These are phyloP conservation scores for Archips crataeganus DNA, from an alignment of 2,888 invertebrate genomes.

Conservation along the genomic window DNA sequence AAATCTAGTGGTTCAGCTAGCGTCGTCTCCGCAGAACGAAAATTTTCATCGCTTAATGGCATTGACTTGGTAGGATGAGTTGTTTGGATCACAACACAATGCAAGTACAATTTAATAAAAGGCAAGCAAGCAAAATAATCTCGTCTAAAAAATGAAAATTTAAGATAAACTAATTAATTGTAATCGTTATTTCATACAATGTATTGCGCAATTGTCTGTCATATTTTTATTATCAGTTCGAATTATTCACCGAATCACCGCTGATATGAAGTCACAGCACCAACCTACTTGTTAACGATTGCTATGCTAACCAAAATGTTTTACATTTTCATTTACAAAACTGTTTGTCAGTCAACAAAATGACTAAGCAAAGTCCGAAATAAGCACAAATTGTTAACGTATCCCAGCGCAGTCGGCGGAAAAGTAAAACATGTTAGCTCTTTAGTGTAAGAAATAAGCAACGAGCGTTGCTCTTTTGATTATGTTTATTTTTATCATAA, in stretches of 20 bases:
- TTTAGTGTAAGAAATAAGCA: constrained; percentile 30
- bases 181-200: no score
- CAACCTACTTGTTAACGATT: constrained; percentile 13
- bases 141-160: no score
- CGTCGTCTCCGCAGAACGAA: no score
- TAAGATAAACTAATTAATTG: no score
- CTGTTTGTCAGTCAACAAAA: constrained; percentile 34
- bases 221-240: background rate
- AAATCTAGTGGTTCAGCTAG: no score
- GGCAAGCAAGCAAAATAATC: no score
- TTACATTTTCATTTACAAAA: constrained; percentile 16
- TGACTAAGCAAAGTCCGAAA: constrained; percentile 37
- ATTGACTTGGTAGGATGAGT: no score
- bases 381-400: constrained; percentile 40
- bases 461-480: constrained; percentile 8
- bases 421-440: constrained; percentile 32
- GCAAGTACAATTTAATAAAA: background rate
- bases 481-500: background rate
- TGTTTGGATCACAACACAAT: no score
- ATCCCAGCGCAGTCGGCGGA: constrained; percentile 33
- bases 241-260: background rate
- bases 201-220: background rate
- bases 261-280: background rate
- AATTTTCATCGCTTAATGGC: no score
- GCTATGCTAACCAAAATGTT: constrained; percentile 1